Percentiles rank a stretch among this genome's conserved stretches.
Evolutionary conservation across 1,140 invertebrate species (phyloP).

Genomic region (Drosophila nigromelanica): DNA sequence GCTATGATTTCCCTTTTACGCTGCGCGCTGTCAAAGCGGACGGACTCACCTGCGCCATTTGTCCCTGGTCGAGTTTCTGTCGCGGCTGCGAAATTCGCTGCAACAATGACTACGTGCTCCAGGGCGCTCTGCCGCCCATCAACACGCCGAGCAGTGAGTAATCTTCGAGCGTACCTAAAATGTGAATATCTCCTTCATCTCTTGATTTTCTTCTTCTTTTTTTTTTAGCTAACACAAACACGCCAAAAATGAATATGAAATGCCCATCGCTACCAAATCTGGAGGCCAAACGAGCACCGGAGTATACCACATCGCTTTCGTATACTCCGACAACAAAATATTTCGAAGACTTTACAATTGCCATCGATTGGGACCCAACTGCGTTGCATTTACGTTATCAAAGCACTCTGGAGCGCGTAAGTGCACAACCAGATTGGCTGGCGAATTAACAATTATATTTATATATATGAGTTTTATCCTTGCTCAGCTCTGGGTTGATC

Average conservation of each 20-base stretch:
- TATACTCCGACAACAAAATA: constrained; percentile 69
- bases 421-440: background rate
- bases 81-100: constrained; percentile 92
- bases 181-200: background rate
- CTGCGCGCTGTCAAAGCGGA: constrained; percentile 89
- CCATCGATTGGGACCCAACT: constrained; percentile 92
- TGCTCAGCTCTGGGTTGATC: constrained; percentile 88
- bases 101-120: constrained; percentile 85
- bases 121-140: constrained; percentile 66
- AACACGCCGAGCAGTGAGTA: constrained; percentile 61
- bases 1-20: constrained; percentile 95
- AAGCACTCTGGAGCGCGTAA: constrained; percentile 90
- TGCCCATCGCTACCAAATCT: constrained; percentile 77
- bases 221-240: constrained; percentile 57
- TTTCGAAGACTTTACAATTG: constrained; percentile 80
- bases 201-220: background rate
- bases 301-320: constrained; percentile 65
- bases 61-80: constrained; percentile 94
- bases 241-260: constrained; percentile 70
- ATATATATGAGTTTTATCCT: constrained; percentile 54
- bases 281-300: constrained; percentile 64
- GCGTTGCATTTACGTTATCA: constrained; percentile 95
- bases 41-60: constrained; percentile 91
- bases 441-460: background rate
- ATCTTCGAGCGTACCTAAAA: background rate